phyloP scores from a whole-genome alignment of 2,888 invertebrate genomes.

The Zhengitettix transpicula region DNA sequence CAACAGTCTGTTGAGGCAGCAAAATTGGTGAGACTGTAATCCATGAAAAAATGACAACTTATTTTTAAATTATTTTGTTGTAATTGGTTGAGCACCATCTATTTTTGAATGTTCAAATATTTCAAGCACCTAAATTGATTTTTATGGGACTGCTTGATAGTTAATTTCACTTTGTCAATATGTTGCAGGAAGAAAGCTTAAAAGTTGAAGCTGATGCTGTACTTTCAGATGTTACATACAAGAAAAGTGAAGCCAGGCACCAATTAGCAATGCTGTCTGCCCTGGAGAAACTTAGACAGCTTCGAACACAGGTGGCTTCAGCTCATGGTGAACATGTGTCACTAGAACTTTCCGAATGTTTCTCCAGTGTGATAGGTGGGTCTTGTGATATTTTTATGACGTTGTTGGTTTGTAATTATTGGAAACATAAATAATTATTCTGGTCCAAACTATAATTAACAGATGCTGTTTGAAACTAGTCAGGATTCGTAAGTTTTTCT shows the following conservation, averaged over 20 bases:
- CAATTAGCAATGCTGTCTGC: constrained; percentile 44
- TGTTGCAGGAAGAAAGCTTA: constrained; percentile 43
- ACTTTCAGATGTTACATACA: constrained; percentile 49
- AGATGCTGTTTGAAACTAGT: no score
- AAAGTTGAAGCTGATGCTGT: constrained; percentile 52
- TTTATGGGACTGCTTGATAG: background rate
- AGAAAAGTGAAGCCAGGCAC: constrained; percentile 51
- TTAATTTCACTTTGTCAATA: background rate
- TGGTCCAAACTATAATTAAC: no score
- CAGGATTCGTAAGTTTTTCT: no score
- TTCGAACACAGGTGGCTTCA: constrained; percentile 41
- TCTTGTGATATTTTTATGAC: no score
- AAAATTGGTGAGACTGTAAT: constrained; percentile 32
- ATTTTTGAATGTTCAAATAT: background rate
- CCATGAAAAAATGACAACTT: background rate
- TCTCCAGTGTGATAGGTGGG: constrained; percentile 36
- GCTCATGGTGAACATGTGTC: constrained; percentile 43
- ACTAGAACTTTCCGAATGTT: constrained; percentile 34
- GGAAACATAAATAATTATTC: no score
- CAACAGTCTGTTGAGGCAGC: constrained; percentile 41
- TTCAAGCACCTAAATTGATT: background rate
- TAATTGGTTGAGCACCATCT: no score
- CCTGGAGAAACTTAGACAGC: constrained; percentile 42
- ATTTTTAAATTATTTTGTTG: background rate
- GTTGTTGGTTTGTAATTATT: no score